phyloP scores from a whole-genome alignment of 2,888 invertebrate species.

The Agrochola circellaris region DNA sequence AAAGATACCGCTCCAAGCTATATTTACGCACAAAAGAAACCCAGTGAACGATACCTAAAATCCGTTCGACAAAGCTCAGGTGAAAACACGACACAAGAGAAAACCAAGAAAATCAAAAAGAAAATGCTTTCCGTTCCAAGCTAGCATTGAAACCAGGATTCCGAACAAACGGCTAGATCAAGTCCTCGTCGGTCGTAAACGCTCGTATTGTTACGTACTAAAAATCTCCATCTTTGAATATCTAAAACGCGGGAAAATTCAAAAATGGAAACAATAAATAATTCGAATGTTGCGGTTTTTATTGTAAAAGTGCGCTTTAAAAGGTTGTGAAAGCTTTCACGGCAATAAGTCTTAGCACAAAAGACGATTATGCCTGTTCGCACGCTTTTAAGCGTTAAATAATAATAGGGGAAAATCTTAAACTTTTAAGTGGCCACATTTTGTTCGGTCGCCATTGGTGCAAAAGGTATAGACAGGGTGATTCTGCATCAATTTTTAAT shows the following conservation, averaged over 20 bases:
- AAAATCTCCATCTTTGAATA: conserved; percentile 67
- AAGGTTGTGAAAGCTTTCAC: conserved; percentile 84
- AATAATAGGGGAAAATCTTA: conserved; percentile 68
- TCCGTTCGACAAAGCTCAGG: conserved; percentile 52
- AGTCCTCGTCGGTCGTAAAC: conserved; percentile 65
- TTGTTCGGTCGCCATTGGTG: conserved; percentile 38
- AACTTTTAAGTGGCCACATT: conserved; percentile 66
- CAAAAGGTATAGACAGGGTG: conserved; percentile 10
- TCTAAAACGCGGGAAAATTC: conserved; percentile 76
- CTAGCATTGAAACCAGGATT: conserved; percentile 55
- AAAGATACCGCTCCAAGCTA: conserved; percentile 29
- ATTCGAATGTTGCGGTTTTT: conserved; percentile 83
- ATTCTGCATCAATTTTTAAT: conserved; percentile 37
- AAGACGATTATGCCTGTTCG: conserved; percentile 84
- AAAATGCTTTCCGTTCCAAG: conserved; percentile 49
- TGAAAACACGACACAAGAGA: conserved; percentile 40
- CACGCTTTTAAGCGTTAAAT: conserved; percentile 79
- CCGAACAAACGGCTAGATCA: conserved; percentile 66
- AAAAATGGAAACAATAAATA: conserved; percentile 85
- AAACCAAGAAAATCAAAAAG: conserved; percentile 58
- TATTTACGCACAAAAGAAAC: conserved; percentile 48
- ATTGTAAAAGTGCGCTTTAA: conserved; percentile 80
- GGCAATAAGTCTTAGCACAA: conserved; percentile 84
- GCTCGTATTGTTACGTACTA: conserved; percentile 63
- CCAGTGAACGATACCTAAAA: conserved; percentile 47